Evolutionary conservation across 30 jellyfish, hydroid and myxozoan genomes (phyloP).

Genomic region (Turritopsis dohrnii): DNA sequence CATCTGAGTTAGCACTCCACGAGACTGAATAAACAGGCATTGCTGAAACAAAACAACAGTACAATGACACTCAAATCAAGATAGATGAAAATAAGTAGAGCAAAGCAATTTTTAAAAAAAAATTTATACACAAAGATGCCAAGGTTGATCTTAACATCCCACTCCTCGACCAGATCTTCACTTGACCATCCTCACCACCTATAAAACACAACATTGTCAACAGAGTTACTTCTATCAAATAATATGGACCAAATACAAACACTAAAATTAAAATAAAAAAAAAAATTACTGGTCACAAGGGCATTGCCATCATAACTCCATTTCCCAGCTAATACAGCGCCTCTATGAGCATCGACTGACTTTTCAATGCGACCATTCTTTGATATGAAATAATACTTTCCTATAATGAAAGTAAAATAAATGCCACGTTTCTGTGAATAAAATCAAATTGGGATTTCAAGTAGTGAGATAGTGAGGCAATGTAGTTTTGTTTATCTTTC

Average conservation of each 20-base stretch:
- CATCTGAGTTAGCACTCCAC: constrained; percentile 96
- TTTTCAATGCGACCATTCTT: constrained; percentile 86
- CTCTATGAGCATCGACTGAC: constrained; percentile 91
- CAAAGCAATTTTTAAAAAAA: neutral
- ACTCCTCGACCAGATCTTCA: constrained; percentile 98
- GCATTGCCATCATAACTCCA: constrained; percentile 99
- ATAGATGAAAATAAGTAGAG: neutral
- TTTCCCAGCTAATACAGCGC: constrained; percentile 82
- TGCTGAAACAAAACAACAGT: neutral
- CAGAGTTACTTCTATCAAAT: neutral
- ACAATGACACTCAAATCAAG: neutral
- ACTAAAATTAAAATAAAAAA: neutral
- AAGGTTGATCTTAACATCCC: constrained; percentile 98
- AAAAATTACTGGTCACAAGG: constrained; percentile 57
- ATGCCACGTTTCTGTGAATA: no score
- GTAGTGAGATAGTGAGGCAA: no score
- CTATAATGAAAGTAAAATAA: constrained; percentile 24
- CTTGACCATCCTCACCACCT: constrained; percentile 99
- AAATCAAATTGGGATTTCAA: no score
- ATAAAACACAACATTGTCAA: neutral
- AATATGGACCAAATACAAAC: neutral
- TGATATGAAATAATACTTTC: constrained; percentile 71
- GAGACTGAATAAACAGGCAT: constrained; percentile 82
- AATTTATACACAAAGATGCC: constrained; percentile 24
- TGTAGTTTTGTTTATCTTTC: no score